A percentile compares a stretch with the other conserved stretches of the same genome.
Conservation (phyloP, 2,888 invertebrate genomes). For the Abscondita cerata region DNA sequence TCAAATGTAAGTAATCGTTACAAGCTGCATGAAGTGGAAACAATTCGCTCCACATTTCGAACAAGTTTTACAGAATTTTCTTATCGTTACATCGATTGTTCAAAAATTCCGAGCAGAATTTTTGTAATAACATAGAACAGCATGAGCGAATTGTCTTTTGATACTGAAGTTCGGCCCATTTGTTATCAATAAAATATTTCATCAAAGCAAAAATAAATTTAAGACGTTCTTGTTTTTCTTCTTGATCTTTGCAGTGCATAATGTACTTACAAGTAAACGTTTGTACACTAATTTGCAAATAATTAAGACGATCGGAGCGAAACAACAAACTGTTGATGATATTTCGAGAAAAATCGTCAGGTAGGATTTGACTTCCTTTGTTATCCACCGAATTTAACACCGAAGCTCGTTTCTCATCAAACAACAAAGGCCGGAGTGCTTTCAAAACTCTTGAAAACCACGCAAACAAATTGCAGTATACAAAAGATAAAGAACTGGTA, state of each 20-base stretch:
- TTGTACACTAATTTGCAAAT: conserved; percentile 11
- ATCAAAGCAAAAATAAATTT: conserved; percentile 1
- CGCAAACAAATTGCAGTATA: too few relatives aligned
- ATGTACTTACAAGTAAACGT: conserved; percentile 16
- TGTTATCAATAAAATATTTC: neutral
- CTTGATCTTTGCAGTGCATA: conserved; percentile 7
- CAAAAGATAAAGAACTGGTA: too few relatives aligned
- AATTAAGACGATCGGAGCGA: neutral
- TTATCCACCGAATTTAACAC: neutral
- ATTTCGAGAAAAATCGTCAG: conserved; percentile 4
- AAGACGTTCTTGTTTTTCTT: neutral
- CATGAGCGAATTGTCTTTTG: neutral
- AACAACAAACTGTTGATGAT: conserved; percentile 16
- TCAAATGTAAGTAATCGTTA: conserved; percentile 16
- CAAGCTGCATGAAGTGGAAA: conserved; percentile 11
- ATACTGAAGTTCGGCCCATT: neutral
- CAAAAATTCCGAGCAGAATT: conserved; percentile 16
- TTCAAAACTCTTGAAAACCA: too few relatives aligned
- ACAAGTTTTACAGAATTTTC: conserved; percentile 8
- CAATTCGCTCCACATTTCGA: conserved; percentile 8
- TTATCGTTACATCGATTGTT: neutral
- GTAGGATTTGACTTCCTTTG: neutral
- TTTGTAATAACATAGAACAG: conserved; percentile 13
- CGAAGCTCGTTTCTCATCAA: neutral
- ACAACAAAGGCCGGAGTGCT: too few relatives aligned